phyloP scores from a whole-genome alignment of 2,888 invertebrate species.

The Chromoteleia sp. region DNA sequence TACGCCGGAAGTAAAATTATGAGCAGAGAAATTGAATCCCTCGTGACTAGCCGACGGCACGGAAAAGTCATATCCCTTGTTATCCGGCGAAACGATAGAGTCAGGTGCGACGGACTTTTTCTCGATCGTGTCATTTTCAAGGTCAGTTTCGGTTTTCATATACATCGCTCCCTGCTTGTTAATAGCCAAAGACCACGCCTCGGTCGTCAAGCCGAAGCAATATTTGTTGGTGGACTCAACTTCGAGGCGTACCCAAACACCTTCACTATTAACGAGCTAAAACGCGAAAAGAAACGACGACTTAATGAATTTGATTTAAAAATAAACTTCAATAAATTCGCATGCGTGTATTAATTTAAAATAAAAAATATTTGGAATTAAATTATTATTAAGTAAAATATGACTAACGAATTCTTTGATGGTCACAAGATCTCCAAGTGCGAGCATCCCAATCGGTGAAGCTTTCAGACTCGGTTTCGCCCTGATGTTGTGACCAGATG shows the following conservation, averaged over 20 bases:
- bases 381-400: slow-evolving; percentile 5
- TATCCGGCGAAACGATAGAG: slow-evolving; percentile 78
- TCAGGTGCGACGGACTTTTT: slow-evolving; percentile 76
- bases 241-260: slow-evolving; percentile 89
- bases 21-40: slow-evolving; percentile 79
- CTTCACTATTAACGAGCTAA: slow-evolving; percentile 87
- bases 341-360: neutral
- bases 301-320: slow-evolving; percentile 2
- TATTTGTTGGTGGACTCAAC: slow-evolving; percentile 87
- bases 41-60: slow-evolving; percentile 76
- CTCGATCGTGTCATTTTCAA: slow-evolving; percentile 78
- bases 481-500: slow-evolving; percentile 91
- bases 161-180: slow-evolving; percentile 88
- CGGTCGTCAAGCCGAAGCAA: slow-evolving; percentile 88
- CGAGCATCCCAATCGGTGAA: slow-evolving; percentile 89
- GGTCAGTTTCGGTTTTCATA: slow-evolving; percentile 86
- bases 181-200: slow-evolving; percentile 90
- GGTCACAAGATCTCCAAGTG: slow-evolving; percentile 88
- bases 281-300: slow-evolving; percentile 3
- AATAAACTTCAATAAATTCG: neutral
- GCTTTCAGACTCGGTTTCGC: slow-evolving; percentile 89
- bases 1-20: slow-evolving; percentile 76
- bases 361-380: neutral
- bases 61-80: slow-evolving; percentile 88
- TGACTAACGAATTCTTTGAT: slow-evolving; percentile 88